These are phyloP conservation scores for Nephrotoma appendiculata DNA, from an alignment of 2,888 invertebrate genomes.

Conservation along the genomic window DNA sequence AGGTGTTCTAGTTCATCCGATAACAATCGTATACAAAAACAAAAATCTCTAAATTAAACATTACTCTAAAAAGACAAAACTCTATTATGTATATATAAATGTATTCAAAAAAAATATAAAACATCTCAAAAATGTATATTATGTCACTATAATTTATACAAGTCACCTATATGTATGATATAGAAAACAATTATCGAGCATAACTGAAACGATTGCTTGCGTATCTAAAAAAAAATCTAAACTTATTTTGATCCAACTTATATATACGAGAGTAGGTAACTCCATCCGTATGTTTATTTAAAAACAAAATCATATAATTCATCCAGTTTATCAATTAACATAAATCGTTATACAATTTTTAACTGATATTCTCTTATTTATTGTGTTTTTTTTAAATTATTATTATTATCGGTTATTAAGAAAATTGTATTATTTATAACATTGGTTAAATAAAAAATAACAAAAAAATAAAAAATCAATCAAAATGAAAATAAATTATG, in stretches of 20 bases:
- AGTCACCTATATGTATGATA: neutral
- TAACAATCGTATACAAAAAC: neutral
- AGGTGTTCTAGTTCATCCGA: neutral
- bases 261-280: no score
- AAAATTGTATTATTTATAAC: neutral
- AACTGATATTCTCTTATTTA: slow-evolving; percentile 5
- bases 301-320: neutral
- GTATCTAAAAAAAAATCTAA: neutral
- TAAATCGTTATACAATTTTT: neutral
- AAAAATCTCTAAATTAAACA: neutral
- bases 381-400: neutral
- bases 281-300: neutral
- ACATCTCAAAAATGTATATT: neutral
- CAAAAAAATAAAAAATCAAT: neutral
- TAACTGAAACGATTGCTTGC: neutral
- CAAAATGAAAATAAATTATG: neutral
- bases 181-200: neutral
- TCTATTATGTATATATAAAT: neutral
- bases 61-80: neutral
- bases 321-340: neutral
- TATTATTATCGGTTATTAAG: neutral
- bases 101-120: neutral
- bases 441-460: neutral
- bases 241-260: neutral
- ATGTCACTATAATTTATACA: neutral